These are phyloP conservation scores for Petrocephalus zakoni DNA, from an alignment of 2,113 vertebrate genomes.

Conservation along the genomic window DNA sequence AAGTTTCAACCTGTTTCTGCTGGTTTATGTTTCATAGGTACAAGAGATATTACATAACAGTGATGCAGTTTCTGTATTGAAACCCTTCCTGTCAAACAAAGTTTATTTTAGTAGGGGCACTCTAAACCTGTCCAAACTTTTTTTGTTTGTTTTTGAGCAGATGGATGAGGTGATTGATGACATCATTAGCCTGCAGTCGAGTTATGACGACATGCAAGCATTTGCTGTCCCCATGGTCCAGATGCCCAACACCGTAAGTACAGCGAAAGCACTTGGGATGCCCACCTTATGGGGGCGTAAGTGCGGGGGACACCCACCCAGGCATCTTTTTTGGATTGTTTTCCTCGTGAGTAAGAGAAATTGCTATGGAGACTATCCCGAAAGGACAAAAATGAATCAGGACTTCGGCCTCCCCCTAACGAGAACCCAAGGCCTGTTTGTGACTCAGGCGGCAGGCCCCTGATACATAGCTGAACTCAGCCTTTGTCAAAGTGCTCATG, in stretches of 20 bases:
- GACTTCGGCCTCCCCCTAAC: neutral
- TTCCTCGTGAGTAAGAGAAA: neutral
- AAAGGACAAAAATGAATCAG: conserved; percentile 13
- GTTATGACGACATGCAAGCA: conserved; percentile 77
- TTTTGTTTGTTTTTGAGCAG: conserved; percentile 55
- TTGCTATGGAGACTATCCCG: conserved; percentile 11
- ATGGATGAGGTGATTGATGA: conserved; percentile 94
- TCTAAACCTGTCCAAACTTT: neutral
- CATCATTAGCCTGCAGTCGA: conserved; percentile 87
- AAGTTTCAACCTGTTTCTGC: neutral
- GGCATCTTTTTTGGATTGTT: neutral
- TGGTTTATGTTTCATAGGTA: neutral
- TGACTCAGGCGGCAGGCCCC: conserved; percentile 36
- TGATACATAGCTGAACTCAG: conserved; percentile 28
- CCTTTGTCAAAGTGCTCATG: conserved; percentile 11
- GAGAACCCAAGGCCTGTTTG: neutral
- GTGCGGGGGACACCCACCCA: neutral
- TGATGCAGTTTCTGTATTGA: neutral
- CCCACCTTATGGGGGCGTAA: too few relatives aligned
- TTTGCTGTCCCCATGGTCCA: conserved; percentile 79
- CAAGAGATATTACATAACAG: neutral
- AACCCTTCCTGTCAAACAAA: neutral
- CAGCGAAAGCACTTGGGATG: neutral
- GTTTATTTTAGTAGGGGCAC: neutral
- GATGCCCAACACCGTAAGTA: conserved; percentile 92